Evolutionary conservation across 2,797 vertebrate species (phyloP), one percentile per base, ranked within the genome.

Genomic region (Corythornis leucogaster): DNA sequence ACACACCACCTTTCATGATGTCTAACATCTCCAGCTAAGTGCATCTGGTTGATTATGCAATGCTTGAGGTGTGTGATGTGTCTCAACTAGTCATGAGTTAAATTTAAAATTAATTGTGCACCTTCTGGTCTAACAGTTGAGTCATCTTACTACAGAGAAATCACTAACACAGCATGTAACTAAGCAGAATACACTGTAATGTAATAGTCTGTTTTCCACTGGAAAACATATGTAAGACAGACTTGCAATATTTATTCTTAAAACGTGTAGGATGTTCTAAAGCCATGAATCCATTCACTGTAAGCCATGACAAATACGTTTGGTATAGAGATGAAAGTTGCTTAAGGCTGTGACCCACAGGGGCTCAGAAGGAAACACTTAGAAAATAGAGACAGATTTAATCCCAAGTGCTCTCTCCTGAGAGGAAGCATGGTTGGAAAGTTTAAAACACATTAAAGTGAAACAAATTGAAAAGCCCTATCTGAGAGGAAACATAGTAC

Each of bases 401-500:
- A 67, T 93, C 95, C 66, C 68, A 76, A 94, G 75, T 89, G 57
- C 89, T 94, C 69, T 88, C 94, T 95, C 24, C 80, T 57, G 94
- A 96, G 83, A 90, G 74, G 78, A 96, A 95, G 51, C 14, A 53
- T 43, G 83, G 93, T 81, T 95, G 87, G 90, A 94, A 95, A 94
- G 91, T 95, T 97, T 85, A 94, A 92, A 90, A 93, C 69, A 75
- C 77, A 82, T 90, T 97, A 91, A 58, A 97, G 93, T 93, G 91
- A 96, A 96, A 96, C 94, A 92, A 96, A 96, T 69, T 94, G 90
- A 96, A 93, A 96, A 66, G 59, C 83, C 80, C 93, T 96, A 93
- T 97, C 96, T 96, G 81, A 96, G 93, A 97, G 96, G 94, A 98
- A 97, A 92, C 89, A 90, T 94, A 93, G 85, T 68, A 71, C 59